Conservation (phyloP, 2,113 vertebrate species). For the Telmatochromis sp. region DNA sequence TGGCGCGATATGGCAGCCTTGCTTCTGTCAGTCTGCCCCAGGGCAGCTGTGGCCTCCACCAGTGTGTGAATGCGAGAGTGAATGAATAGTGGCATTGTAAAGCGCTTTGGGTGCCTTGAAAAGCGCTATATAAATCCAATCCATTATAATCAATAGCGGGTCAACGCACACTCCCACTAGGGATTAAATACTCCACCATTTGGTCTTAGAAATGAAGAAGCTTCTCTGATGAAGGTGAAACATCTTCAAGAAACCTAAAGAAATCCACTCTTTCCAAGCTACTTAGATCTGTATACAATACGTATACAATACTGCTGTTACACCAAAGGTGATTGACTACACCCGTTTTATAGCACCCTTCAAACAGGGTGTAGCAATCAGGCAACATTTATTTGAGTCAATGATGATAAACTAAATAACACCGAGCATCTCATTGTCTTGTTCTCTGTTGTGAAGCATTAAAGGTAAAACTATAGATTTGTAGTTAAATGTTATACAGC, state of each 20-base stretch:
- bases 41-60: too few relatives aligned
- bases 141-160: neutral
- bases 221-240: neutral
- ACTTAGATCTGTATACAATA: neutral
- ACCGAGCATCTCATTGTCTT: neutral
- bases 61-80: too few relatives aligned
- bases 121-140: too few relatives aligned
- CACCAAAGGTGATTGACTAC: neutral
- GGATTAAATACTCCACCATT: neutral
- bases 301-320: neutral
- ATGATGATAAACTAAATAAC: neutral
- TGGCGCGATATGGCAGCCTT: too few relatives aligned
- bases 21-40: too few relatives aligned
- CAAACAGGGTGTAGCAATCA: neutral
- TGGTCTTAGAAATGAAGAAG: neutral
- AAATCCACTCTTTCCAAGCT: neutral
- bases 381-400: neutral
- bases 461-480: neutral
- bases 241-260: neutral
- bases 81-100: too few relatives aligned
- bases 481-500: neutral
- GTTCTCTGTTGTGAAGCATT: neutral
- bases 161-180: neutral
- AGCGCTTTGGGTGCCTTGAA: too few relatives aligned
- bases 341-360: neutral